A percentile compares a stretch with the other conserved stretches of the same genome.
These are phyloP conservation scores for Melanotaenia maccullochi DNA, from an alignment of 2,797 vertebrate species.

Conservation along the genomic window DNA sequence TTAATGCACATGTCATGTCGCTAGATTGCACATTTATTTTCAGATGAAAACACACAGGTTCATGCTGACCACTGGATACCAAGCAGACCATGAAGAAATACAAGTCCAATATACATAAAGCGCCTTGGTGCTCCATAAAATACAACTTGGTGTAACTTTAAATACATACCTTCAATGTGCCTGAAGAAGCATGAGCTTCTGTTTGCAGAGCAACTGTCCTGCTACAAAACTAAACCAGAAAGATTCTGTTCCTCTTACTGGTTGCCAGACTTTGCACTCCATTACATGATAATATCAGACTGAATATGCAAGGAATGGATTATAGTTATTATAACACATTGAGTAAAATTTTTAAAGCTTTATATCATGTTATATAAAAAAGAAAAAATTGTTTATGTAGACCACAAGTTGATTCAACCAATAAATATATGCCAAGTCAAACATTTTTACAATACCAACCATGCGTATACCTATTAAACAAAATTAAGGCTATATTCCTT, in stretches of 20 bases:
- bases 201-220: constrained; percentile 23
- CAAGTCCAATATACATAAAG: background rate
- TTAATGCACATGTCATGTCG: constrained; percentile 58
- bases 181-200: constrained; percentile 1
- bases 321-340: background rate
- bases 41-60: constrained; percentile 26
- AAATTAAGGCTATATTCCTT: background rate
- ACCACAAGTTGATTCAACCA: background rate
- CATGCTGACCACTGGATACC: constrained; percentile 11
- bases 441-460: background rate
- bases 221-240: constrained; percentile 16
- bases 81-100: constrained; percentile 19
- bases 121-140: background rate
- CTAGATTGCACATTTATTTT: constrained; percentile 61
- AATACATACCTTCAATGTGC: background rate
- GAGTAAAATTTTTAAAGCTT: background rate
- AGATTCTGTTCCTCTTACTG: background rate
- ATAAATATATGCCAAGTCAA: background rate
- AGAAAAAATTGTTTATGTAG: background rate
- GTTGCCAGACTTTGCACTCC: background rate
- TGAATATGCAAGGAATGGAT: background rate
- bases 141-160: constrained; percentile 25
- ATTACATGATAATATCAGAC: background rate
- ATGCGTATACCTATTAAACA: background rate
- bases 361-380: background rate